Conservation (phyloP, 2,888 invertebrate species). For the Aphodius granarius region DNA sequence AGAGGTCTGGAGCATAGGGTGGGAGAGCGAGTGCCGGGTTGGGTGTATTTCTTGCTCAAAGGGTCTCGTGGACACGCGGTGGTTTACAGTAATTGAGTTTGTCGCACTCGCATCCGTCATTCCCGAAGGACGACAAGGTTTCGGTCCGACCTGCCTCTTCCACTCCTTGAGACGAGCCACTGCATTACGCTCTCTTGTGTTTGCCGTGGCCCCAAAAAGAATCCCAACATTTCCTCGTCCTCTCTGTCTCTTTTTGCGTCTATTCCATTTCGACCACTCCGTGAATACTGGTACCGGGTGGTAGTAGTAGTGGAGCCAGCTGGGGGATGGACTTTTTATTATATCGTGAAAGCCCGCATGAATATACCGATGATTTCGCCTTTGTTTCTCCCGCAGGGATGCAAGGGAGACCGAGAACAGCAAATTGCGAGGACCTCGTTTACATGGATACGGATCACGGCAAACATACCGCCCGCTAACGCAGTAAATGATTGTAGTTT, state of each 20-base stretch:
- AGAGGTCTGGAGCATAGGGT: background rate
- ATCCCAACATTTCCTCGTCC: conserved; percentile 18
- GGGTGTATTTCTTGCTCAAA: conserved; percentile 27
- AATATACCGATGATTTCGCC: conserved; percentile 25
- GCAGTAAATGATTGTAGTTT: background rate
- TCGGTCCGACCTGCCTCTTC: conserved; percentile 3
- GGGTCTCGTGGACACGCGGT: conserved; percentile 34
- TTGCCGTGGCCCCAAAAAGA: conserved; percentile 26
- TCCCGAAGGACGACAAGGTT: conserved; percentile 28
- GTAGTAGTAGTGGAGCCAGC: background rate
- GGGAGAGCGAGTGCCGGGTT: background rate
- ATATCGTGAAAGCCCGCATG: conserved; percentile 26
- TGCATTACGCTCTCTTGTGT: conserved; percentile 28
- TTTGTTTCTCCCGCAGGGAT: conserved; percentile 17
- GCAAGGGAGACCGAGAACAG: background rate
- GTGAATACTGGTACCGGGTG: background rate
- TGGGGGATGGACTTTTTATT: conserved; percentile 27
- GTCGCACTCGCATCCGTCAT: conserved; percentile 33
- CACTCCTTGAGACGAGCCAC: conserved; percentile 17
- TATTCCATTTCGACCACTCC: conserved; percentile 20
- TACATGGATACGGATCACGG: background rate
- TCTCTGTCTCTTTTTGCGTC: conserved; percentile 17
- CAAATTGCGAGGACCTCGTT: background rate
- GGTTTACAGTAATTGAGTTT: conserved; percentile 39
- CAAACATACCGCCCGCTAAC: background rate